Evolutionary conservation across 2,888 invertebrate species (phyloP), one percentile per base, ranked within the genome.

Genomic region (Mycalesis mineus): DNA sequence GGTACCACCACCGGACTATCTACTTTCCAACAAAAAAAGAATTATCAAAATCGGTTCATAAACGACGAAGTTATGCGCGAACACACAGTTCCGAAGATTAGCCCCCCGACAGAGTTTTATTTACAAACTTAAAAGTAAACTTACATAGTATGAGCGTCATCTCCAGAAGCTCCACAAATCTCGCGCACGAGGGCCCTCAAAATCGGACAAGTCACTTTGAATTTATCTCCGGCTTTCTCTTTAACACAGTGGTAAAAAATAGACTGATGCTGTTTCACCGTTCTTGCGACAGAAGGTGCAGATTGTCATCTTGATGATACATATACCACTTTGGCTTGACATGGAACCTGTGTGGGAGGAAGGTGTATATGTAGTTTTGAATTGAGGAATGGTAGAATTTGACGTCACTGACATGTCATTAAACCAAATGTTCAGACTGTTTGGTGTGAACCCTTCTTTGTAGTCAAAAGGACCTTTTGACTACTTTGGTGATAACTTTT

Each of bases 141-240:
- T 85, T 77, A 89, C 88, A 85, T 81, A 8, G 89, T 89, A 69
- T 89, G 89, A 14, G 89, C 88, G 55, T 82, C 63, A 51, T 89
- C 88, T 0, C 89, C 88, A 0, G 80, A 71, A 1, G 70, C 80
- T 0, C 84, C 82, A 58, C 89, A 89, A 0, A 73, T 74, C 0
- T 77, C 66, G 44, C 89, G 89, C 0, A 84, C 74, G 62, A 83
- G 85, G 0, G 80, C 80, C 42, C 88, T 69, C 60, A 89, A 62
- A 22, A 89, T 87, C 0, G 89, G 89, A 47, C 89, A 89, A 0
- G 82, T 79, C 0, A 89, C 88, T 17, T 85, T 62, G 57, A 71
- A 72, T 52, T 68, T 73, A 33, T 70, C 77, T 0, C 74, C 84
- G 22, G 80, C 55, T 53, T 70, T 79, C 54, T 82, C 78, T 53